Conservation (phyloP, 1,140 invertebrate genomes). For the Mercenaria mercenaria region DNA sequence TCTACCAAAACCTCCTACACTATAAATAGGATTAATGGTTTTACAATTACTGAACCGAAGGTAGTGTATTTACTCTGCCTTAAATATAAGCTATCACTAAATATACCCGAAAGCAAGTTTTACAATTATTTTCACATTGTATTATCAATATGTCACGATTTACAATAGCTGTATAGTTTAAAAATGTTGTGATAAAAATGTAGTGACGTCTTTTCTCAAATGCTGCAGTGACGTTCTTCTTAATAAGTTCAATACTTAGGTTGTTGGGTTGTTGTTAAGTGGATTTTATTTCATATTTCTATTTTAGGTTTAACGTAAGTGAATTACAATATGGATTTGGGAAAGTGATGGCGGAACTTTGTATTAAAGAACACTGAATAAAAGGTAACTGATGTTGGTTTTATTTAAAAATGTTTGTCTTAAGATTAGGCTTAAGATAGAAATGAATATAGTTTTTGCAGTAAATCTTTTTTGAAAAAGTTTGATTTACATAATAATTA, state of each 20-base stretch:
- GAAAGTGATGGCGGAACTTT: background rate
- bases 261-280: background rate
- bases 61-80: too few relatives aligned
- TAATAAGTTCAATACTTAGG: background rate
- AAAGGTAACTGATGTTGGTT: background rate
- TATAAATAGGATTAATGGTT: too few relatives aligned
- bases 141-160: background rate
- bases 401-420: too few relatives aligned
- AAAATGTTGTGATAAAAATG: background rate
- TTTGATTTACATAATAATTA: too few relatives aligned
- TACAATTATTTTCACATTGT: slow-evolving; percentile 5
- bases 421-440: background rate
- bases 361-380: background rate
- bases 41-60: too few relatives aligned
- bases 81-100: too few relatives aligned
- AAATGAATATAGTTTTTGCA: background rate
- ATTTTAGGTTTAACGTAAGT: background rate
- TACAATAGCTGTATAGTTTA: background rate
- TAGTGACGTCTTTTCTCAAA: too few relatives aligned
- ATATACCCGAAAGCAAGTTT: background rate
- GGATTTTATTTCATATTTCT: background rate
- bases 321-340: background rate
- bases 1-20: too few relatives aligned
- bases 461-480: too few relatives aligned
- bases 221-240: background rate